Evolutionary conservation across 2,797 vertebrate genomes (phyloP).

Genomic region (Xerus rutilus): DNA sequence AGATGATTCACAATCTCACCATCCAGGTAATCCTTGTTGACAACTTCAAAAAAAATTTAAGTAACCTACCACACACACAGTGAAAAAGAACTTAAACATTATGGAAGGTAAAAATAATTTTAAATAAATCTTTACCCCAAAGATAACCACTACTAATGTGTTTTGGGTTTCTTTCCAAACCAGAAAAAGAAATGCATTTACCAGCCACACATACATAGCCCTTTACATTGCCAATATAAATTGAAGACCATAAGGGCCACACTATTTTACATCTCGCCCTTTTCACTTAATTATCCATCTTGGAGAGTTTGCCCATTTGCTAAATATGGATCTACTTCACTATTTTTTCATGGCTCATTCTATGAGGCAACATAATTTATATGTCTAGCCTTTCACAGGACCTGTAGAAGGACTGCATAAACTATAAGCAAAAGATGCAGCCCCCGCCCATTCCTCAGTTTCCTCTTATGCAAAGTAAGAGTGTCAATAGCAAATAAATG

Average conservation of each 20-base stretch:
- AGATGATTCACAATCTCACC: neutral
- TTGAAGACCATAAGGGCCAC: no score
- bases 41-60: neutral
- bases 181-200: slow-evolving; percentile 4
- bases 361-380: neutral
- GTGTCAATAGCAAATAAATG: neutral
- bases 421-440: neutral
- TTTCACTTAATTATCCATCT: neutral
- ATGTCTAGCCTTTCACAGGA: neutral
- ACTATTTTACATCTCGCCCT: neutral
- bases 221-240: neutral
- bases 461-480: neutral
- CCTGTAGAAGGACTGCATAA: neutral
- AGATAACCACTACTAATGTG: neutral
- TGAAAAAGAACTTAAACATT: neutral
- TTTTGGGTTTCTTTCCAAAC: slow-evolving; percentile 11
- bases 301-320: neutral
- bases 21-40: slow-evolving; percentile 23
- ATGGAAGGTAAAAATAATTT: slow-evolving; percentile 20
- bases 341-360: neutral
- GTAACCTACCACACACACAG: neutral
- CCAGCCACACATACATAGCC: neutral
- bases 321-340: neutral
- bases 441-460: neutral
- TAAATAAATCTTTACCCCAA: neutral